phyloP scores from a whole-genome alignment of 2,113 vertebrate species.

The Notarius quadriscutis region DNA sequence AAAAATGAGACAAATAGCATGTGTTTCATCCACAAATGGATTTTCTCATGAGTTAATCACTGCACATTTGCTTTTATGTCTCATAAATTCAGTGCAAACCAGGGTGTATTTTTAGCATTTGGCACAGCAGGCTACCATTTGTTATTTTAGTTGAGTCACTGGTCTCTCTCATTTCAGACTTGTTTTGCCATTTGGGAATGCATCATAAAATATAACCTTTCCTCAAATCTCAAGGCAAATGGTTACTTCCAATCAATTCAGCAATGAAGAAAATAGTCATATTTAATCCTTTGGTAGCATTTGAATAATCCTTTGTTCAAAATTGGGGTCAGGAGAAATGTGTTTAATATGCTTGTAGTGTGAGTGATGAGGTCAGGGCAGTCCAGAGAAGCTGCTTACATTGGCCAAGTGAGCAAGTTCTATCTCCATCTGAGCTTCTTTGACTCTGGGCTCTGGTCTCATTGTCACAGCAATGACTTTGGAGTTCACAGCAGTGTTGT shows the following conservation, averaged over 20 bases:
- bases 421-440: constrained; percentile 90
- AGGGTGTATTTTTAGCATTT: constrained; percentile 17
- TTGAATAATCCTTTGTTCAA: neutral
- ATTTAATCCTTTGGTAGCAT: neutral
- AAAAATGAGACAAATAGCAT: constrained; percentile 1
- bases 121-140: neutral
- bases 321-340: neutral
- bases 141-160: constrained; percentile 12
- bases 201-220: constrained; percentile 11
- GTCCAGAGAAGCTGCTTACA: constrained; percentile 76
- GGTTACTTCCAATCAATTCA: neutral
- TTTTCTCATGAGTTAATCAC: neutral
- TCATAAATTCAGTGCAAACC: neutral
- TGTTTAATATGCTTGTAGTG: neutral
- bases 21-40: neutral
- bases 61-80: neutral
- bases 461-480: constrained; percentile 98
- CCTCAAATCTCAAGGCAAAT: neutral
- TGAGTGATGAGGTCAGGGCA: neutral
- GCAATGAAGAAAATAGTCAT: neutral
- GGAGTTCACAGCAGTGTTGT: constrained; percentile 95
- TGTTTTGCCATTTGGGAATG: neutral
- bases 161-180: neutral
- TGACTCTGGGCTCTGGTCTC: constrained; percentile 88
- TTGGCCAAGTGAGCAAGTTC: constrained; percentile 94